Percentiles rank a stretch among this genome's conserved stretches.
phyloP scores from a whole-genome alignment of 2,797 vertebrate genomes.

The Sarcophilus harrisii region DNA sequence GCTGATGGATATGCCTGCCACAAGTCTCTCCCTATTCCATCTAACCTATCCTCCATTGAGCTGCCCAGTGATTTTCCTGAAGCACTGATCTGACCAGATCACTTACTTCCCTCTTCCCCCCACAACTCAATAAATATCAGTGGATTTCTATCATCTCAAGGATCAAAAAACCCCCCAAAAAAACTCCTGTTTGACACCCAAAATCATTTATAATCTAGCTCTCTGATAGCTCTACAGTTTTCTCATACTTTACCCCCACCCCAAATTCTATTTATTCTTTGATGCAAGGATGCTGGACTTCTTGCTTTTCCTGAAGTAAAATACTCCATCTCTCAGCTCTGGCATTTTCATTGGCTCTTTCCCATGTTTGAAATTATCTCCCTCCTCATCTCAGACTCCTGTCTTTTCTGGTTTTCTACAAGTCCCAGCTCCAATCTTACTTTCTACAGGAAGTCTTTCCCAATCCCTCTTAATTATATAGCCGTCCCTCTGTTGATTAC shows the following conservation, averaged over 20 bases:
- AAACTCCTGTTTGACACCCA: not conserved
- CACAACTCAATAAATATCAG: not conserved
- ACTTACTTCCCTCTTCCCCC: not conserved
- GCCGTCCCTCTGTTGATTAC: not conserved
- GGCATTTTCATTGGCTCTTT: not conserved
- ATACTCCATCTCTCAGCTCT: not conserved
- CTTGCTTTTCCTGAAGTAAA: not conserved
- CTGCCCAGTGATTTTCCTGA: not conserved
- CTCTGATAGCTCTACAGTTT: not conserved
- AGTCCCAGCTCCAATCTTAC: not conserved
- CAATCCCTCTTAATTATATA: not conserved
- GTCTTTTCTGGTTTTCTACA: not conserved
- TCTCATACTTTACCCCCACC: not conserved
- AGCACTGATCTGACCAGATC: not conserved
- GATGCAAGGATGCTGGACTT: not conserved
- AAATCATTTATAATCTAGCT: not conserved
- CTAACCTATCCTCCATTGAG: not conserved
- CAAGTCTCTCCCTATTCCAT: not conserved
- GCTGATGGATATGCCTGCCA: not conserved
- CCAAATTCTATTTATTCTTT: not conserved
- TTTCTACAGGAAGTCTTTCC: not conserved
- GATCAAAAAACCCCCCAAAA: not conserved
- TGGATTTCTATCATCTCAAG: not conserved
- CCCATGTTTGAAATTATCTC: not conserved
- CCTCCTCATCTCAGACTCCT: not conserved